Evolutionary conservation across 2,797 vertebrate genomes (phyloP).

Genomic region (Pitangus sulphuratus): DNA sequence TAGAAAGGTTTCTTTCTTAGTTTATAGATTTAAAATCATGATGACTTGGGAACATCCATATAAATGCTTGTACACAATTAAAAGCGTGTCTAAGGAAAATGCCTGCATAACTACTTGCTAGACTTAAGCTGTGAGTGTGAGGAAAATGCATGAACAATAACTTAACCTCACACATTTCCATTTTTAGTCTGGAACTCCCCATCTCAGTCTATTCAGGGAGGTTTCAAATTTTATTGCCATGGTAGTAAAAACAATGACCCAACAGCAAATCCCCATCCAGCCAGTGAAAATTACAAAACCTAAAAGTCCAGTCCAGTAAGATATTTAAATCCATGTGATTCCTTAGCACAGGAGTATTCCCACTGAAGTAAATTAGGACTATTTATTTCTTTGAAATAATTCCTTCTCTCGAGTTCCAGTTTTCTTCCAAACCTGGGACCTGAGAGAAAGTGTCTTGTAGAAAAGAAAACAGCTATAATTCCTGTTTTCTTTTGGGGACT

Average conservation of each 20-base stretch:
- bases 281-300: constrained; percentile 31
- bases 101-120: background rate
- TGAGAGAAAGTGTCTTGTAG: background rate
- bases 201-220: background rate
- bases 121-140: background rate
- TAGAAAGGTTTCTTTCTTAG: background rate
- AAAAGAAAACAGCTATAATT: constrained; percentile 50
- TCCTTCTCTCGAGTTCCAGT: background rate
- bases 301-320: constrained; percentile 6
- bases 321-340: constrained; percentile 16
- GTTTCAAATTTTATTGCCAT: constrained; percentile 50
- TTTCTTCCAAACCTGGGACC: background rate
- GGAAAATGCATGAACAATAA: constrained; percentile 43
- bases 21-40: background rate
- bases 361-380: constrained; percentile 35
- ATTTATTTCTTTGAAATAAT: background rate
- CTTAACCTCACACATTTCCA: constrained; percentile 31
- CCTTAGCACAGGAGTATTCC: background rate
- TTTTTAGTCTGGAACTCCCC: constrained; percentile 39
- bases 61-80: background rate
- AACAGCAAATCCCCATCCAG: constrained; percentile 4
- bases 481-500: constrained; percentile 10
- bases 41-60: background rate
- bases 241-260: constrained; percentile 48
- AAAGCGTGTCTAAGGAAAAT: background rate